Base-by-base conservation (phyloP, 2,888 invertebrate species). In the Sesia apiformis region DNA sequence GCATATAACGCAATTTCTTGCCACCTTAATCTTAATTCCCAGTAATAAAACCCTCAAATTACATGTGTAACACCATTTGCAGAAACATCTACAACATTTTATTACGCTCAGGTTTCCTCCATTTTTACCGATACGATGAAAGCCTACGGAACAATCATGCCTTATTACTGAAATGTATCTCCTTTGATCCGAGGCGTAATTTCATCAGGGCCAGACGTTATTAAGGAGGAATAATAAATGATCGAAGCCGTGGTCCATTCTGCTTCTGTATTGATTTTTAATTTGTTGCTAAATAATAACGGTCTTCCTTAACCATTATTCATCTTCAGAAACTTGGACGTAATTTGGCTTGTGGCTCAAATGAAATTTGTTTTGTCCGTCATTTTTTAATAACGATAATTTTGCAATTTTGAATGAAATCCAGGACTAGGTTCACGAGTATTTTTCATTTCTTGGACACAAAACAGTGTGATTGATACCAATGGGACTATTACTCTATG, bases 111-210 rank as follows among this genome's bases (percentile, higher is more conserved):
- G 7, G 8, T 46, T 46, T 46, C 46, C 8, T 46, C 46, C 46
- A 46, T 46, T 46, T 46, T 46, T 46, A 56, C 56, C 53, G 60
- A 62, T 64, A 61, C 61, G 58, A 58, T 55, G 53, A 54, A 56
- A 59, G 56, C 55, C 58, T 55, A 56, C 50, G 60, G 64, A 64
- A 68, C 67, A 64, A 65, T 71, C 65, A 63, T 60, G 61, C 64
- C 63, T 63, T 66, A 68, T 69, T 70, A 68, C 58, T 41, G 60
- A 53, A 40, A 53, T 53, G 55, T 59, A 65, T 65, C 63, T 64
- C 61, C 62, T 61, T 59, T 60, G 58, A 63, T 63, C 61, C 49
- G 40, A 57, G 56, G 55, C 58, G 63, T 62, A 66, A 68, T 67
- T 64, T 58, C 61, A 67, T 66, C 65, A 58, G 59, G 23, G 4